Percentiles rank a stretch among this genome's conserved stretches.
Conservation (phyloP, 2,888 invertebrate species). For the Xestobium rufovillosum region DNA sequence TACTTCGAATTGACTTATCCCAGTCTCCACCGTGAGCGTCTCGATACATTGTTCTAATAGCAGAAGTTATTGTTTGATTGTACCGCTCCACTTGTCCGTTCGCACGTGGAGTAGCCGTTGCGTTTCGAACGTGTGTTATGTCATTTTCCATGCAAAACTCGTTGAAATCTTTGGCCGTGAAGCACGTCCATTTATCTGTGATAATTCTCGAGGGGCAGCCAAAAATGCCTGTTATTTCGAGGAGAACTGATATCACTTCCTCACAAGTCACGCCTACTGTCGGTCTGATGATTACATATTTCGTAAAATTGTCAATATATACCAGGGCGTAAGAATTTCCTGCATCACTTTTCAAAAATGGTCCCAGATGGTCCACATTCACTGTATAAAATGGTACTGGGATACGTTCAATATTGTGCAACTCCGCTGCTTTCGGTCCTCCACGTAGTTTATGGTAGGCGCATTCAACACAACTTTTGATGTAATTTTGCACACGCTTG, state of each 20-base stretch:
- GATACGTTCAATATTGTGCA: neutral
- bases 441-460: conserved; percentile 8
- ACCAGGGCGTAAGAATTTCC: neutral
- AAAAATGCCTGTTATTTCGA: neutral
- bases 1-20: conserved; percentile 28
- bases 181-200: neutral
- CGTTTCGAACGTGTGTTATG: conserved; percentile 1
- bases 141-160: neutral
- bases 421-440: neutral
- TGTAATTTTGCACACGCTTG: conserved; percentile 13
- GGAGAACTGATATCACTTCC: neutral
- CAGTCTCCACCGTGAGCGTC: conserved; percentile 29
- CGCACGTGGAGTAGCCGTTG: neutral
- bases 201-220: neutral
- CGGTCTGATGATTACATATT: conserved; percentile 1
- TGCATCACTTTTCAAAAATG: neutral
- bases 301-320: neutral
- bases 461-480: conserved; percentile 17
- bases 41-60: conserved; percentile 24
- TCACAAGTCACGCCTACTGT: neutral
- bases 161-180: neutral
- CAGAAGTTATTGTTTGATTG: neutral
- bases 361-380: conserved; percentile 5
- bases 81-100: neutral
- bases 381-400: conserved; percentile 5